A percentile compares a stretch with the other conserved stretches of the same genome.
Conservation (phyloP, 2,888 invertebrate species). For the Morpho deidamia region DNA sequence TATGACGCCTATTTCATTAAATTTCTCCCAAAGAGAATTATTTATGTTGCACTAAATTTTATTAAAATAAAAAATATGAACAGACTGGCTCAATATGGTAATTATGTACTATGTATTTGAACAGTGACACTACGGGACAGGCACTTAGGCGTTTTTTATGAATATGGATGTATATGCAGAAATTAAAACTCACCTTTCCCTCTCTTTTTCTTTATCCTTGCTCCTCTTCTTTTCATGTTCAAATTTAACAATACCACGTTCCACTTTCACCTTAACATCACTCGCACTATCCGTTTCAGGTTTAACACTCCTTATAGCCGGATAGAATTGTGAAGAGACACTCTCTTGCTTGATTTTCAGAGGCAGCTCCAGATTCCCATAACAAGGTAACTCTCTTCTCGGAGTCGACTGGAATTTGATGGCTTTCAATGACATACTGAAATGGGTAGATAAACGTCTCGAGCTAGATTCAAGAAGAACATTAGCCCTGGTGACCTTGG, state of each 20-base stretch:
- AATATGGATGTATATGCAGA: not conserved
- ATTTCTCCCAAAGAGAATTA: no score
- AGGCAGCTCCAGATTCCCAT: constrained; percentile 68
- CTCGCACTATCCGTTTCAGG: constrained; percentile 35
- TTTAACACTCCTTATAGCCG: constrained; percentile 44
- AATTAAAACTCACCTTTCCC: constrained; percentile 29
- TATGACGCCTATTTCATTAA: no score
- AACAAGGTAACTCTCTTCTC: constrained; percentile 63
- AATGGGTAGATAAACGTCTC: constrained; percentile 50
- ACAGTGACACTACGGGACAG: no score
- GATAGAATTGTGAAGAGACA: constrained; percentile 44
- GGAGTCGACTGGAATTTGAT: constrained; percentile 62
- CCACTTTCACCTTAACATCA: constrained; percentile 41
- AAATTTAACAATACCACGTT: constrained; percentile 39
- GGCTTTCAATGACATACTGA: constrained; percentile 54
- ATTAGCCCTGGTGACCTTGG: constrained; percentile 63
- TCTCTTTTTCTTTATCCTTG: constrained; percentile 31
- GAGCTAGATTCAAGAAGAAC: constrained; percentile 55
- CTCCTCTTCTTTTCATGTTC: constrained; percentile 46
- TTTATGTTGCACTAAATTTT: no score
- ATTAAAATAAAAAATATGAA: no score
- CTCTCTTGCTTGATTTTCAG: constrained; percentile 63
- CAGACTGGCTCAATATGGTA: no score
- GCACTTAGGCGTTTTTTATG: no score
- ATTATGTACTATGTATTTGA: no score